These are phyloP conservation scores for Andrena flavipes DNA, from an alignment of 2,888 invertebrate species.

Conservation along the genomic window DNA sequence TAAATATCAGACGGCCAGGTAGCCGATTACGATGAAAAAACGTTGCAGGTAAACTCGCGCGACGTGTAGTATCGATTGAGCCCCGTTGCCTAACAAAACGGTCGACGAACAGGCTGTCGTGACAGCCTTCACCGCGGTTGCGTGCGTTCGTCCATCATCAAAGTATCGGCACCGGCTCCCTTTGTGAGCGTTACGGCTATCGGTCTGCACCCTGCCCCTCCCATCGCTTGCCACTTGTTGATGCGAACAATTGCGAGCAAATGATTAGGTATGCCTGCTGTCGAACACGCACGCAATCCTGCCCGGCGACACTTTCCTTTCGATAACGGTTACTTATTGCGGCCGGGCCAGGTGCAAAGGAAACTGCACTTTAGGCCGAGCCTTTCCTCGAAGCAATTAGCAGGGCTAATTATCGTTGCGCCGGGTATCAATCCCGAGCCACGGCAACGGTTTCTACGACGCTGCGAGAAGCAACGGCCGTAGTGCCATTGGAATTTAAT, in stretches of 20 bases:
- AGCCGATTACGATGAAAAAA: slow-evolving; percentile 2
- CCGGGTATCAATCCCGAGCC: background rate
- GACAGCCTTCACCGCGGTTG: slow-evolving; percentile 59
- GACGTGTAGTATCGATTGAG: slow-evolving; percentile 25
- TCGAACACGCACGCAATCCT: slow-evolving; percentile 53
- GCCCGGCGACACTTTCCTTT: slow-evolving; percentile 33
- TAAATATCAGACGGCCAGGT: background rate
- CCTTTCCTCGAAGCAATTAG: too few species aligned
- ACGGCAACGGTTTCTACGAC: background rate
- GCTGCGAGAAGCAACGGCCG: background rate
- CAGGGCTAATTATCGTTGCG: background rate
- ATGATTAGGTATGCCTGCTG: slow-evolving; percentile 55
- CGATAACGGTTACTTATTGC: slow-evolving; percentile 18
- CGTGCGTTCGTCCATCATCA: slow-evolving; percentile 63
- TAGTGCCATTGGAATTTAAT: slow-evolving; percentile 24
- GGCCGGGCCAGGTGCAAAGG: background rate
- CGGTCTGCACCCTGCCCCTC: slow-evolving; percentile 7
- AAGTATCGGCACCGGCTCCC: slow-evolving; percentile 60
- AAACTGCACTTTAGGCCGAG: background rate
- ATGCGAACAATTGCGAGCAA: slow-evolving; percentile 63
- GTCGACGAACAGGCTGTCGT: slow-evolving; percentile 32
- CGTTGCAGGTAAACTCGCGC: slow-evolving; percentile 7
- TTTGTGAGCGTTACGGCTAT: slow-evolving; percentile 51
- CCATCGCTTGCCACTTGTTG: slow-evolving; percentile 69
- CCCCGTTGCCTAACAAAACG: slow-evolving; percentile 36